Conservation (phyloP, 2,113 vertebrate species). For the human (Homo sapiens) region GRCh38 chr17:6508001-6508500, state of each 20-base stretch:
- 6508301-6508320: too few relatives aligned
- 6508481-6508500: not conserved
- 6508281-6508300: not conserved
- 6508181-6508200: not conserved
- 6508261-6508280: not conserved
- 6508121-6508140: not conserved
- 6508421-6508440: not conserved
- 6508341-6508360: not conserved
- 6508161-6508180: not conserved
- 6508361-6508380: not conserved
- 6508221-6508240: not conserved
- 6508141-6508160: not conserved
- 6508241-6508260: accelerated
- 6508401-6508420: not conserved
- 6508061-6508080: too few relatives aligned
- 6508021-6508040: too few relatives aligned
- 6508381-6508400: not conserved
- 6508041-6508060: not conserved
- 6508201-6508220: not conserved
- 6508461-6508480: too few relatives aligned
- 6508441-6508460: not conserved
- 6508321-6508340: not conserved
- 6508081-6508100: not conserved
- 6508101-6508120: not conserved
- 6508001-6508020: not conserved